Conservation (phyloP, 2,888 invertebrate genomes). For the Apotomis turbidana region DNA sequence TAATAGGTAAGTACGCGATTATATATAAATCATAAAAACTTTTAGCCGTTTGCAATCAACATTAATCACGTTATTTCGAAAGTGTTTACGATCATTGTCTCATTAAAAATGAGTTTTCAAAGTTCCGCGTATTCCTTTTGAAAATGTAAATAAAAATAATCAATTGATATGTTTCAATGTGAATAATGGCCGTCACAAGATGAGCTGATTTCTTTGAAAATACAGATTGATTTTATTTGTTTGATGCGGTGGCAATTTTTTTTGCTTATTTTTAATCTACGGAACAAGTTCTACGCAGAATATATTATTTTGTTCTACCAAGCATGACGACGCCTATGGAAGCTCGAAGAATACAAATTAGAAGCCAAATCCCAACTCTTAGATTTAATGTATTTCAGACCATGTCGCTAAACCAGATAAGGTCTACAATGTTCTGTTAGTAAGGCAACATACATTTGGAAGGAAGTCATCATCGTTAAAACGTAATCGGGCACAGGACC, state of each 20-base stretch:
- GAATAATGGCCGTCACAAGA: too few species aligned
- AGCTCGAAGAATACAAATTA: slow-evolving; percentile 71
- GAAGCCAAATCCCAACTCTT: slow-evolving; percentile 53
- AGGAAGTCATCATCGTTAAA: slow-evolving; percentile 77
- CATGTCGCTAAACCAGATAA: slow-evolving; percentile 36
- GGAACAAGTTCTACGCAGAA: slow-evolving; percentile 56
- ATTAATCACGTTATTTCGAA: neutral
- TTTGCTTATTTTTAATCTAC: slow-evolving; percentile 60
- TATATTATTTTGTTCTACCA: slow-evolving; percentile 71
- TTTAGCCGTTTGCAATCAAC: neutral
- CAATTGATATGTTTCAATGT: too few species aligned
- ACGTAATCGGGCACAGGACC: slow-evolving; percentile 75
- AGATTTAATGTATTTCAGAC: slow-evolving; percentile 45
- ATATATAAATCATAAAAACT: neutral
- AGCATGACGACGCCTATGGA: slow-evolving; percentile 72
- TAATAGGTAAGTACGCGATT: too few species aligned
- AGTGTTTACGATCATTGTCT: neutral
- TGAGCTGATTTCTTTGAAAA: neutral
- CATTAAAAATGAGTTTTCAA: too few species aligned
- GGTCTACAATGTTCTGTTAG: slow-evolving; percentile 46
- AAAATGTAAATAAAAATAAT: too few species aligned
- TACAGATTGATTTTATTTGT: neutral
- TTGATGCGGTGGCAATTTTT: slow-evolving; percentile 10
- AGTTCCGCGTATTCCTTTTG: too few species aligned
- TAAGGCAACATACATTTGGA: slow-evolving; percentile 47